These are phyloP conservation scores for Brachyopa scutellaris DNA, from an alignment of 2,888 invertebrate genomes.

Conservation along the genomic window DNA sequence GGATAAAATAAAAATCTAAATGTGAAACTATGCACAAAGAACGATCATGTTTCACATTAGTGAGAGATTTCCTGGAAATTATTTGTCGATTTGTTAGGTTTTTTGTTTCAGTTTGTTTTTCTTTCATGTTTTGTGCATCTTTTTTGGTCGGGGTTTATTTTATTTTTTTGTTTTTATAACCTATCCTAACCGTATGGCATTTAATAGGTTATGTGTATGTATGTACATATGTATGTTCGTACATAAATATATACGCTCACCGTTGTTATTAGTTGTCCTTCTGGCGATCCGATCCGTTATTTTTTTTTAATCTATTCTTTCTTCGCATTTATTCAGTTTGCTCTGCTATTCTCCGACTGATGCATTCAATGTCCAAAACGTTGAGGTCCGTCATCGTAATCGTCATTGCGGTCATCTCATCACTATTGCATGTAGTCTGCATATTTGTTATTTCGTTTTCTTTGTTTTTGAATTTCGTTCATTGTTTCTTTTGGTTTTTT, in stretches of 20 bases:
- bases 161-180: slow-evolving; percentile 18
- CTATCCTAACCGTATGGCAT: slow-evolving; percentile 38
- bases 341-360: slow-evolving; percentile 6
- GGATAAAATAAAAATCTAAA: slow-evolving; percentile 27
- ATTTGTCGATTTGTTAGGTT: slow-evolving; percentile 65
- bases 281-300: slow-evolving; percentile 70
- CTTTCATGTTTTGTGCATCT: slow-evolving; percentile 30
- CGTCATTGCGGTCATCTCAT: slow-evolving; percentile 22
- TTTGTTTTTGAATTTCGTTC: slow-evolving; percentile 21
- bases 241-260: slow-evolving; percentile 29
- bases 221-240: slow-evolving; percentile 11
- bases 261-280: slow-evolving; percentile 25
- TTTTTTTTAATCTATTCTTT: slow-evolving; percentile 35
- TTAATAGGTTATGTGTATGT: slow-evolving; percentile 27
- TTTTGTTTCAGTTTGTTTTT: slow-evolving; percentile 21
- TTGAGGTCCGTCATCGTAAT: slow-evolving; percentile 40
- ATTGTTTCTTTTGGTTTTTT: not conserved
- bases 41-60: slow-evolving; percentile 70
- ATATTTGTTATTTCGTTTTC: slow-evolving; percentile 45
- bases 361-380: slow-evolving; percentile 45
- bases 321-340: slow-evolving; percentile 55
- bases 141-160: slow-evolving; percentile 19
- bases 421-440: not conserved
- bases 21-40: slow-evolving; percentile 60
- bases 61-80: slow-evolving; percentile 70